phyloP scores from a whole-genome alignment of 30 jellyfish, hydroid and myxozoan species.

The Turritopsis dohrnii region DNA sequence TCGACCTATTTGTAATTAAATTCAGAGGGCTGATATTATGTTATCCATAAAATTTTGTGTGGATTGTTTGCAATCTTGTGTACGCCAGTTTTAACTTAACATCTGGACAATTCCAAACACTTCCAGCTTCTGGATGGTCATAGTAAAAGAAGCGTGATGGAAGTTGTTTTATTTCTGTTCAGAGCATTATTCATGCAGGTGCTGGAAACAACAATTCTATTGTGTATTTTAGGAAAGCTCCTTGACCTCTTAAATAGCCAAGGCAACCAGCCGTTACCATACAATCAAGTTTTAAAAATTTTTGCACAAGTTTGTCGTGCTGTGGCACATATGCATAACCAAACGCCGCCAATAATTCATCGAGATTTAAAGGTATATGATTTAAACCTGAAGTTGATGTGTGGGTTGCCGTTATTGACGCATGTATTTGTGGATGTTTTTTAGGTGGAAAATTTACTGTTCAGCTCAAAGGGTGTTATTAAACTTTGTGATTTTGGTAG shows the following conservation, averaged over 20 bases:
- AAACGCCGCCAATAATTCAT: constrained; percentile 81
- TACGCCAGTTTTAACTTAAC: background rate
- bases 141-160: too few species aligned
- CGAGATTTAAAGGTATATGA: constrained; percentile 73
- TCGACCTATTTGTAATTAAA: too few species aligned
- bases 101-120: too few species aligned
- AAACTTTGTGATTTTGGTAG: constrained; percentile 95
- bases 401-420: background rate
- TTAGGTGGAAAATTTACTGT: constrained; percentile 74
- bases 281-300: constrained; percentile 46
- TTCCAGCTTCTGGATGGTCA: too few species aligned
- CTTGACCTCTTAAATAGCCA: constrained; percentile 48
- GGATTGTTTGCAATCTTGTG: background rate
- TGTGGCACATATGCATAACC: constrained; percentile 85
- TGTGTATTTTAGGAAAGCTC: constrained; percentile 55
- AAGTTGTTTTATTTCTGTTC: background rate
- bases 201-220: too few species aligned
- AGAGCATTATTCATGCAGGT: too few species aligned
- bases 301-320: constrained; percentile 89
- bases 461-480: constrained; percentile 66
- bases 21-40: background rate
- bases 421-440: constrained; percentile 5
- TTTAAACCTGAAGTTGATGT: background rate
- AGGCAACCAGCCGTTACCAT: constrained; percentile 41
- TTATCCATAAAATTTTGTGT: too few species aligned